Evolutionary conservation across 1,140 invertebrate genomes (phyloP).

Genomic region (Oppia nitens): DNA sequence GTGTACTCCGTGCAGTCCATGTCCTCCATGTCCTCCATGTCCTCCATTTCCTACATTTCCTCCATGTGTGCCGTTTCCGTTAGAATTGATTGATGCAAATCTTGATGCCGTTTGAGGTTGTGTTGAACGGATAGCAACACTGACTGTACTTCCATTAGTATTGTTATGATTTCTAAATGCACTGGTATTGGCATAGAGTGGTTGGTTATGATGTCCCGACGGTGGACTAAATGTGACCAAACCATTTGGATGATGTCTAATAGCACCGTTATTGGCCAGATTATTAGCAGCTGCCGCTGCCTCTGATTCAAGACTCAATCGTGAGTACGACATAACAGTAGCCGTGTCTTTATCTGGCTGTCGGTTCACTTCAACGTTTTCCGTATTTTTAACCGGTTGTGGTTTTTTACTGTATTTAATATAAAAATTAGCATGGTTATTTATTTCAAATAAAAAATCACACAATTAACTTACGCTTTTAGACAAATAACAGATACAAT

Average conservation of each 20-base stretch:
- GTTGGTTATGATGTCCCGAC: conserved; percentile 9
- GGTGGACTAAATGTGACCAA: conserved; percentile 21
- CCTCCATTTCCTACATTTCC: no score
- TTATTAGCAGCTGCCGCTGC: neutral
- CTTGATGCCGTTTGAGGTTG: neutral
- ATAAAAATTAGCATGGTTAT: neutral
- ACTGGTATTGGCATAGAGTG: conserved; percentile 15
- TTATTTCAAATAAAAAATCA: conserved; percentile 6
- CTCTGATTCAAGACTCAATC: conserved; percentile 17
- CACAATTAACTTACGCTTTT: conserved; percentile 24
- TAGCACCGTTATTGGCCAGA: conserved; percentile 8
- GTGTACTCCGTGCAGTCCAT: neutral
- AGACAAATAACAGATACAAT: conserved; percentile 27
- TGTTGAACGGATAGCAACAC: neutral
- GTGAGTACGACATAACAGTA: conserved; percentile 18
- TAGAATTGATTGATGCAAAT: neutral
- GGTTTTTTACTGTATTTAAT: conserved; percentile 44
- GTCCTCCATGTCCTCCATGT: no score
- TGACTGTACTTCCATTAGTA: neutral
- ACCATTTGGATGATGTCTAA: conserved; percentile 20
- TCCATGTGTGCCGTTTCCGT: neutral
- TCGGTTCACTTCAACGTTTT: conserved; percentile 49
- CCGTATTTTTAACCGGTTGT: conserved; percentile 65
- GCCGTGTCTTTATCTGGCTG: conserved; percentile 12
- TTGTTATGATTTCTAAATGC: neutral